phyloP scores from a whole-genome alignment of 1,140 invertebrate genomes.

The Drosophila biarmipes region DNA sequence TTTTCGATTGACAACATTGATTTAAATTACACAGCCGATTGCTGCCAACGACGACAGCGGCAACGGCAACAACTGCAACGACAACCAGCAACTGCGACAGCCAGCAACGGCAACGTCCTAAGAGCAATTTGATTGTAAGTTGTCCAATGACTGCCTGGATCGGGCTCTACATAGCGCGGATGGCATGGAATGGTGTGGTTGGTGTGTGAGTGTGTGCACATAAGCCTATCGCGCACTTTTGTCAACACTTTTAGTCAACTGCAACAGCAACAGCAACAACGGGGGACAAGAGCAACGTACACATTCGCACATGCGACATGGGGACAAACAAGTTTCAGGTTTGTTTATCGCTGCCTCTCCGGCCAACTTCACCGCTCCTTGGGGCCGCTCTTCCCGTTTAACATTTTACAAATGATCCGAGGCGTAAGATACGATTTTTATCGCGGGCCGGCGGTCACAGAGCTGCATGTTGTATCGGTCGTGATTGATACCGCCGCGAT shows the following conservation, averaged over 20 bases:
- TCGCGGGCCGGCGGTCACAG: slow-evolving; percentile 44
- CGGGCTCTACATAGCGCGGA: slow-evolving; percentile 48
- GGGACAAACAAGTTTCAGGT: slow-evolving; percentile 75
- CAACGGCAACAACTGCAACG: slow-evolving; percentile 48
- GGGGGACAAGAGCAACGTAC: slow-evolving; percentile 25
- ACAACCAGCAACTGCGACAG: slow-evolving; percentile 42
- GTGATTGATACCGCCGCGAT: slow-evolving; percentile 57
- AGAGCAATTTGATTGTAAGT: slow-evolving; percentile 71
- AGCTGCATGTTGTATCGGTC: slow-evolving; percentile 28
- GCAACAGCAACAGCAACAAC: slow-evolving; percentile 41
- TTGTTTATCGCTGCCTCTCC: slow-evolving; percentile 71
- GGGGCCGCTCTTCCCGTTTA: slow-evolving; percentile 53
- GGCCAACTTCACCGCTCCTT: slow-evolving; percentile 52
- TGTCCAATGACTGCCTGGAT: slow-evolving; percentile 58
- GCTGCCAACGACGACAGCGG: slow-evolving; percentile 63
- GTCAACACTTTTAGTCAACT: slow-evolving; percentile 80
- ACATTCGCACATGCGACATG: slow-evolving; percentile 43
- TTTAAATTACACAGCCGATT: slow-evolving; percentile 83
- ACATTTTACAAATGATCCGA: slow-evolving; percentile 76
- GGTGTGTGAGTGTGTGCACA: slow-evolving; percentile 30
- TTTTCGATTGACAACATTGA: slow-evolving; percentile 84
- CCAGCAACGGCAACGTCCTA: slow-evolving; percentile 57
- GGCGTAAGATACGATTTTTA: slow-evolving; percentile 76
- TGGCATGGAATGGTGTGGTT: slow-evolving; percentile 1
- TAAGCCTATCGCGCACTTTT: slow-evolving; percentile 79